Percentiles rank a stretch among this genome's conserved stretches.
These are phyloP conservation scores for Drosophila vallismaia DNA, from an alignment of 2,888 invertebrate species.

Conservation along the genomic window DNA sequence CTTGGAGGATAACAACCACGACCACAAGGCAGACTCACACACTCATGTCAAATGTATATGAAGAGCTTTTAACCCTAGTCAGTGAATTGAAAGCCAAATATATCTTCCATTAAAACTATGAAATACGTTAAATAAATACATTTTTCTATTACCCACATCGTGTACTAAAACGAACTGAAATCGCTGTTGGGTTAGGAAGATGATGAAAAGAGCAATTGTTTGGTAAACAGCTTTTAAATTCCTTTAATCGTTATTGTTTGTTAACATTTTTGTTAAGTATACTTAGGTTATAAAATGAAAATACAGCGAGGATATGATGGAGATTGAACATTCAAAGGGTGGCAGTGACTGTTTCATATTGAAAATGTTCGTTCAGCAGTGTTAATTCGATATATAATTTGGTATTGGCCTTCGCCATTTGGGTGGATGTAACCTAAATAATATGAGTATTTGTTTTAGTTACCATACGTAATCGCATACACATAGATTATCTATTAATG, in stretches of 20 bases:
- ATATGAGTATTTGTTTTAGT: slow-evolving; percentile 44
- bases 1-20: slow-evolving; percentile 14
- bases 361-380: slow-evolving; percentile 33
- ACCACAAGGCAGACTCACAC: neutral
- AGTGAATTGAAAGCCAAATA: slow-evolving; percentile 65
- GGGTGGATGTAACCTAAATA: slow-evolving; percentile 21
- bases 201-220: slow-evolving; percentile 6
- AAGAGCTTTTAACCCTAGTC: slow-evolving; percentile 62
- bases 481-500: slow-evolving; percentile 21
- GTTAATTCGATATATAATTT: slow-evolving; percentile 31
- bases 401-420: slow-evolving; percentile 32
- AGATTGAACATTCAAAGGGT: slow-evolving; percentile 27
- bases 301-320: slow-evolving; percentile 38
- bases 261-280: slow-evolving; percentile 39
- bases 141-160: slow-evolving; percentile 64
- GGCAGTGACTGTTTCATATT: slow-evolving; percentile 28
- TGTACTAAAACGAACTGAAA: slow-evolving; percentile 33
- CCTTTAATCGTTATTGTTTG: slow-evolving; percentile 37
- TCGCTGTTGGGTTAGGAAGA: neutral
- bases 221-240: slow-evolving; percentile 48
- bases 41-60: slow-evolving; percentile 50
- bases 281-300: slow-evolving; percentile 44
- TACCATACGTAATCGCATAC: slow-evolving; percentile 27
- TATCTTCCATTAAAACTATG: slow-evolving; percentile 75
- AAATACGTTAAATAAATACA: slow-evolving; percentile 73